Evolutionary conservation across 2,113 vertebrate species (phyloP), one percentile per base, ranked within the genome.

Genomic region (Hyperopisus bebe): DNA sequence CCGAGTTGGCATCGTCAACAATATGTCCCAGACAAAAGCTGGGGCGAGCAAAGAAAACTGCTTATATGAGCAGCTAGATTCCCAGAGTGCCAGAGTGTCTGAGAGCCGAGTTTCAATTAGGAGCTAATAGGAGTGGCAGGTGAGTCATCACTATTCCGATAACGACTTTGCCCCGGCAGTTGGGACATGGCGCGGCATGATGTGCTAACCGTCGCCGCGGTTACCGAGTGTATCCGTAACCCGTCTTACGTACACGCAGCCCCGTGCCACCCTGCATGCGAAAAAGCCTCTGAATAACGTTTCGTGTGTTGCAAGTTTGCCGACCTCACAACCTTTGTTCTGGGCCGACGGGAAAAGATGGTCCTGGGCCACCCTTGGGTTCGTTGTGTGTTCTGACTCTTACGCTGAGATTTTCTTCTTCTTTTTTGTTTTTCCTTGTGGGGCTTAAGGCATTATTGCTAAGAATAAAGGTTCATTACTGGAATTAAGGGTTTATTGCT

Each of bases 141-240:
- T 86, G 84, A 86, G 84, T 86, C 84, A 86, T 86, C 84, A 31
- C 48, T 86, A 86, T 86, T 86, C 84, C 2, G 84, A 46, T 86
- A 86, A 86, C 48, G 83, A 85, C 83, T 85, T 85, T 8, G 44
- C 27, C 85, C 50, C 17, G 13, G 47, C 27, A 87, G 15, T 87
- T 27, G 31, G 85, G 85, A 87, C 85, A 21, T 87, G 85, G 50
- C 35, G 15, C 15, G 39, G 85, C 85, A 53, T 35, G 48, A 87
- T 66, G 70, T 35, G 35, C 4, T 17, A 77, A 87, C 17, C 44
- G 11, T 53, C 9, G 11, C 85, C 27, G 50, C 8, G 15, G 74
- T 77, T 42, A 42, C 15, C 8, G 17, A 39, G 31, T 19, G 35
- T 5, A 3, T 42, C 74, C 31, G 0, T 19, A 39, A 5, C 27